Evolutionary conservation across 2,888 invertebrate genomes (phyloP).

Genomic region (Monoplex corrugatus): DNA sequence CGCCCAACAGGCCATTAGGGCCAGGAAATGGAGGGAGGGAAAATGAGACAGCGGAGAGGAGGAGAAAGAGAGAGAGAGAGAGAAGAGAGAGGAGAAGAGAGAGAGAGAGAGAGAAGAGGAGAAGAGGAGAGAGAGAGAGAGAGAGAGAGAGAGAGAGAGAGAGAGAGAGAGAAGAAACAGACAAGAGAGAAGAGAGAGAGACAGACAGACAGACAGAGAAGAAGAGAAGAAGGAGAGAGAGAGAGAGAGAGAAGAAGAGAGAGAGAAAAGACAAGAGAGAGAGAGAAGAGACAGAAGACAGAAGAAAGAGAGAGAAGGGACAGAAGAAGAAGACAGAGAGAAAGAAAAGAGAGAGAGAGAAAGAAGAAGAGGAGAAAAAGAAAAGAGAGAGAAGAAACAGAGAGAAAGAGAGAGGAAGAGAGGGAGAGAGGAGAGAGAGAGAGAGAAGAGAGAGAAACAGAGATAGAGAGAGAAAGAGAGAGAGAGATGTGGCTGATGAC

Average conservation of each 20-base stretch:
- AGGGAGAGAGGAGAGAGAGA: no score
- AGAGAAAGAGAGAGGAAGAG: no score
- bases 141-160: not conserved
- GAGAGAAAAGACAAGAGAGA: not conserved
- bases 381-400: not conserved
- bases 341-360: not conserved
- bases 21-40: no score
- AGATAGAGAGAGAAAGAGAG: no score
- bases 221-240: no score
- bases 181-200: not conserved
- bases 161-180: not conserved
- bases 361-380: no score
- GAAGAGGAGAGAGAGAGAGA: not conserved
- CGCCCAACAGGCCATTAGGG: no score
- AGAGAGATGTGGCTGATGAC: no score
- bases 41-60: not conserved
- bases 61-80: not conserved
- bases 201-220: not conserved
- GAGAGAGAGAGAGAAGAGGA: not conserved
- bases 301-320: no score
- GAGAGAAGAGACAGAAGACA: not conserved
- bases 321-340: no score
- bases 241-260: not conserved
- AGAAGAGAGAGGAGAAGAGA: not conserved
- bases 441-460: not conserved